Evolutionary conservation across 2,888 invertebrate species (phyloP), one percentile per base, ranked within the genome.

Genomic region (Netelia virgata): DNA sequence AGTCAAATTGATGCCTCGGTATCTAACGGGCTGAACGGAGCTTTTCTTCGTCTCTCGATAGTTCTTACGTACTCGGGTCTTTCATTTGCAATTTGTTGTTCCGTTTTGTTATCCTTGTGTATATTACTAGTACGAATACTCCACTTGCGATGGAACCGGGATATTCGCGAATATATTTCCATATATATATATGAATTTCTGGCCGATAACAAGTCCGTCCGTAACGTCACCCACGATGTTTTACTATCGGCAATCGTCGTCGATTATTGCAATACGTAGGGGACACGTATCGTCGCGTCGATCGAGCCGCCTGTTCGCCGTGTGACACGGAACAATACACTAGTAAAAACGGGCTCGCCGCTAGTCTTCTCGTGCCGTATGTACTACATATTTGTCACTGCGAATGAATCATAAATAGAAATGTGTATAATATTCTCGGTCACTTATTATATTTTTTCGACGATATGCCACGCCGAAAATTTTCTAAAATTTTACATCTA

Each of bases 361-460:
- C 47, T 47, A 47, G 47, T 61, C 16, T 16, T 68, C 28, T 57
- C 53, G 3, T n/a, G 41, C 43, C 76, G 16, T 66, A 75, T 3
- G 55, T 66, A 41, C 66, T 41, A 18, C 43, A 55, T 16, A 20
- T 66, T 41, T 66, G n/a, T 57, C n/a, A 1, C 20, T 43, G 66
- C 14, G 18, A 36, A 36, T 55, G 1, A 6, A 23, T 16, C 9
- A 41, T 9, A 53, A 55, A 43, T 18, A 76, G 6, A n/a, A n/a
- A 10, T 66, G 16, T 41, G 23, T 66, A 55, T n/a, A 41, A 76
- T 76, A 47, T 47, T 14, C 14, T 66, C 55, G 66, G 43, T 76
- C 36, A 64, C 16, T 66, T 43, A 14, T n/a, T 47, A 14, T 47
- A 47, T 41, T 20, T 75, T 68, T 66, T 41, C 47, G 47, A 14